A percentile compares a stretch with the other conserved stretches of the same genome.
These are phyloP conservation scores for Fulmarus glacialis DNA, from an alignment of 2,113 vertebrate species.

Conservation along the genomic window DNA sequence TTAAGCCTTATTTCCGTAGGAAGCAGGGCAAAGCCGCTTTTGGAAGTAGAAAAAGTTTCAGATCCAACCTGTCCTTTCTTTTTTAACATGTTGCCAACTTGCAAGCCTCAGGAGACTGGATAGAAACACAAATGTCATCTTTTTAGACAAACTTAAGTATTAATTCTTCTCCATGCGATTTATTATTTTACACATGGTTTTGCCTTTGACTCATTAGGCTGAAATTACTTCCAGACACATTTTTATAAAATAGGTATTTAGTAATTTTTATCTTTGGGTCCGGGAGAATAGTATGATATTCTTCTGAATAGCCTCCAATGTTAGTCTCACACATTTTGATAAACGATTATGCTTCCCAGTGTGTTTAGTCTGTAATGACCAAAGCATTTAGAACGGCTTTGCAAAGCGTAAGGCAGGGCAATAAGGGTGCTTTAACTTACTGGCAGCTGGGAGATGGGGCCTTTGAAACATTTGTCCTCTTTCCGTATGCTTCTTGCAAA, in stretches of 20 bases:
- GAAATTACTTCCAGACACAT: not conserved
- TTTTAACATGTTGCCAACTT: not conserved
- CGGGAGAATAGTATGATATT: not conserved
- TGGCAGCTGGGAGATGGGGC: not conserved
- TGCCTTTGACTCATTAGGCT: not conserved
- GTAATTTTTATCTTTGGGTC: not conserved
- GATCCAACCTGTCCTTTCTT: not conserved
- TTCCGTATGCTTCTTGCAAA: not conserved
- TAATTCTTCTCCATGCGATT: not conserved
- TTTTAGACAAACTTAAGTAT: not conserved
- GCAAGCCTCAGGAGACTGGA: not conserved
- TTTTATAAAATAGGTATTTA: not conserved
- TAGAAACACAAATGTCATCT: not conserved
- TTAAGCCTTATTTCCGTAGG: not conserved
- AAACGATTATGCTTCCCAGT: not conserved
- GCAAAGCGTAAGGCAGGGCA: not conserved
- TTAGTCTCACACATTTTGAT: not conserved
- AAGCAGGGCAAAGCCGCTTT: not conserved
- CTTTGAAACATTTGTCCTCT: slow-evolving; percentile 6
- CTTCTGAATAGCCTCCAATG: not conserved
- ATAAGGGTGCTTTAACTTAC: not conserved
- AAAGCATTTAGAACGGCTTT: not conserved
- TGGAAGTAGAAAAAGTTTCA: not conserved
- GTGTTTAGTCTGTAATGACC: slow-evolving; percentile 23
- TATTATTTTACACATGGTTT: not conserved